Percentiles rank a stretch among this genome's conserved stretches.
phyloP scores from a whole-genome alignment of 2,888 invertebrate species.

The Zele albiditarsus region DNA sequence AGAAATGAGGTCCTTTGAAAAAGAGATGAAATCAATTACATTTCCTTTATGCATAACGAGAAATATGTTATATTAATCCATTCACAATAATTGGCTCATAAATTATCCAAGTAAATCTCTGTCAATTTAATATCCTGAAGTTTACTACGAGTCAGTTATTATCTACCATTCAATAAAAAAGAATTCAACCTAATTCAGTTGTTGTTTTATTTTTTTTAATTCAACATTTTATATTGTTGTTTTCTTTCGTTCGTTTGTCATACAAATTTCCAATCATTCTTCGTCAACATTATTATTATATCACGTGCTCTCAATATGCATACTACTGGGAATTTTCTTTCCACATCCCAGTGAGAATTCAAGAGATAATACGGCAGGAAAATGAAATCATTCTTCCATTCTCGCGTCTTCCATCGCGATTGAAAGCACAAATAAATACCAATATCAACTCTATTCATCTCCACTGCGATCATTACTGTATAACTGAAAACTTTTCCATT shows the following conservation, averaged over 20 bases:
- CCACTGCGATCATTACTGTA: not conserved
- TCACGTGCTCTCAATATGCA: not conserved
- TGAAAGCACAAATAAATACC: not conserved
- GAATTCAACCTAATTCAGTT: too few relatives aligned
- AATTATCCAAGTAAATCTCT: too few relatives aligned
- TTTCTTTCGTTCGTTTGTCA: not conserved
- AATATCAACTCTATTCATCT: not conserved
- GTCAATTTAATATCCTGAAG: too few relatives aligned
- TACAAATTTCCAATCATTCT: not conserved
- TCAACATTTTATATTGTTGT: too few relatives aligned
- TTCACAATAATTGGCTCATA: too few relatives aligned
- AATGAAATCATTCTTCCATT: not conserved
- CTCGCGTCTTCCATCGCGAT: not conserved
- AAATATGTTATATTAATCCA: not conserved
- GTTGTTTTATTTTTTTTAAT: too few relatives aligned
- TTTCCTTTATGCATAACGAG: not conserved
- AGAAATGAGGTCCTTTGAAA: too few relatives aligned
- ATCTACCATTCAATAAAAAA: too few relatives aligned
- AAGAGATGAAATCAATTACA: too few relatives aligned
- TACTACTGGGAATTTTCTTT: not conserved
- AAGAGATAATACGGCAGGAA: not conserved
- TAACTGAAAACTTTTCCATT: not conserved
- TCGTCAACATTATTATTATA: too few relatives aligned
- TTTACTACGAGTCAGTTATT: too few relatives aligned
- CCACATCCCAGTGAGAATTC: not conserved